Percentiles rank a stretch among this genome's conserved stretches.
These are phyloP conservation scores for Drosophila lini DNA, from an alignment of 1,140 invertebrate species.

Conservation along the genomic window DNA sequence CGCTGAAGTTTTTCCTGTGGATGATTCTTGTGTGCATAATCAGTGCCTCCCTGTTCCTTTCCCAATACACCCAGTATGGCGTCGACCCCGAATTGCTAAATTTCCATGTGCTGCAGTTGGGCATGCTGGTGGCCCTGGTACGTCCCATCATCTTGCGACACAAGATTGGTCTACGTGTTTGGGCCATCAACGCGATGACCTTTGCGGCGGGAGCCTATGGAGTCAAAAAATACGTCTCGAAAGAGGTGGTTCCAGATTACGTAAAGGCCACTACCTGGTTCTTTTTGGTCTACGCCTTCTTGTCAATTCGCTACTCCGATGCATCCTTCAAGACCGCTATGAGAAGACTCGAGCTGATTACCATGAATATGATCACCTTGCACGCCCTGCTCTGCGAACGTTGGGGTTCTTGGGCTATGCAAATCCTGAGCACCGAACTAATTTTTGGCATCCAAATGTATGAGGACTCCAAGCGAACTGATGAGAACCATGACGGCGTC, in stretches of 20 bases:
- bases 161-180: conserved; percentile 27
- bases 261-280: conserved; percentile 85
- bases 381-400: neutral
- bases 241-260: conserved; percentile 78
- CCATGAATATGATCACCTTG: conserved; percentile 84
- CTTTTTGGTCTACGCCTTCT: conserved; percentile 49
- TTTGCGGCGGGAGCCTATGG: conserved; percentile 36
- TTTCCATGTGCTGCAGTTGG: conserved; percentile 85
- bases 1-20: conserved; percentile 51
- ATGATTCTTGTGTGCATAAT: conserved; percentile 65
- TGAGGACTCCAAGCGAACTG: neutral
- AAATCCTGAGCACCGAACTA: conserved; percentile 83
- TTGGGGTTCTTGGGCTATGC: conserved; percentile 87
- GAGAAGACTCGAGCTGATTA: conserved; percentile 84
- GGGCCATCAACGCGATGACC: conserved; percentile 27
- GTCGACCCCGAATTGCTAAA: conserved; percentile 70
- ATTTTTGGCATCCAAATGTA: conserved; percentile 42
- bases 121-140: conserved; percentile 50
- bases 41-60: conserved; percentile 87
- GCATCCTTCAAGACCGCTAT: conserved; percentile 77
- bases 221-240: conserved; percentile 47
- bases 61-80: neutral
- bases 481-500: neutral
- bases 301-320: conserved; percentile 61
- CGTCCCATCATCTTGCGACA: conserved; percentile 52